phyloP scores from a whole-genome alignment of 23 tunicate genomes.

The Trididemnum miniatum region DNA sequence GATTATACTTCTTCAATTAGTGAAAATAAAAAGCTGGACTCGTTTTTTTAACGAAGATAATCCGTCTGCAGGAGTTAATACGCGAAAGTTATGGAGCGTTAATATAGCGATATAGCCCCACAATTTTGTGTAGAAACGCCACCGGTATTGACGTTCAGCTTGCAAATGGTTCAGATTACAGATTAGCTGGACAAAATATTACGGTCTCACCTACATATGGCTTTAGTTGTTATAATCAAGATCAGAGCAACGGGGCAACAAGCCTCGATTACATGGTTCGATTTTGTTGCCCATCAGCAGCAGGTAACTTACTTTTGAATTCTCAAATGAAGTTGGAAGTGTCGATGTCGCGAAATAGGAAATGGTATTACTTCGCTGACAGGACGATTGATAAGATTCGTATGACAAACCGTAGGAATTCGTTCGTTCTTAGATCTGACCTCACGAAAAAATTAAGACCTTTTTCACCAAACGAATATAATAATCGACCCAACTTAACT shows the following conservation, averaged over 20 bases:
- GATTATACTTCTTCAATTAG: background rate
- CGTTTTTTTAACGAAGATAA: background rate
- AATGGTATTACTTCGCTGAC: too few species aligned
- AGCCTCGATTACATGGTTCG: conserved; percentile 17
- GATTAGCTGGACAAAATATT: background rate
- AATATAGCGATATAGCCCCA: background rate
- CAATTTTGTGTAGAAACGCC: background rate
- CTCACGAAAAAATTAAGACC: too few species aligned
- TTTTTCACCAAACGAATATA: too few species aligned
- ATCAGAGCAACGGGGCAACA: background rate
- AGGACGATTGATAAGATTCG: too few species aligned
- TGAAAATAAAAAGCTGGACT: background rate
- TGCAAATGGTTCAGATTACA: conserved; percentile 1
- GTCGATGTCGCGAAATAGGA: too few species aligned
- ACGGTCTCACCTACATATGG: background rate
- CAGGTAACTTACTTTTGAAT: too few species aligned
- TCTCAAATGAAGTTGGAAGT: too few species aligned
- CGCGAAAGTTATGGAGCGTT: background rate
- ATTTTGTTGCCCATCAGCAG: conserved; percentile 16
- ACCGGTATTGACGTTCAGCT: background rate
- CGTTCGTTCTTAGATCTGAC: too few species aligned
- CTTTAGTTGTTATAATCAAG: background rate
- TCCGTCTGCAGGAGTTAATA: background rate
- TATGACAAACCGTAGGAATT: too few species aligned
- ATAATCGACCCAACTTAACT: too few species aligned